Evolutionary conservation across 35 echinoderm and acorn worm species (phyloP), one percentile per base, ranked within the genome.

Genomic region (Apostichopus parvimensis): DNA sequence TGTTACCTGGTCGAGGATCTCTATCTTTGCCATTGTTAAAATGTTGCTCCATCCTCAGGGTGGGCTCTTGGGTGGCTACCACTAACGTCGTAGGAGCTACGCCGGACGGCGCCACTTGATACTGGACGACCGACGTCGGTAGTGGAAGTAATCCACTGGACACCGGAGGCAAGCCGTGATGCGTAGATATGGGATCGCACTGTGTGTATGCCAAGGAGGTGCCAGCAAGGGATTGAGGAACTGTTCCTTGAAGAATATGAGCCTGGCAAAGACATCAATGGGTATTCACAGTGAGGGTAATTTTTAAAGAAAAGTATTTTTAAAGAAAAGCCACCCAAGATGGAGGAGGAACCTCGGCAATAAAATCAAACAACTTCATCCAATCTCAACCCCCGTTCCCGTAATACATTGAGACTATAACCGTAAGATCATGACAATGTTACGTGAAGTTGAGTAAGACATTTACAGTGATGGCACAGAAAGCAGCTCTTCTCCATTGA

Each of bases 101-200:
- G 9, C 81, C 58, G 56, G 81, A 84, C 0, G 81, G 52, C 5
- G 81, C 6, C 8, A 84, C 81, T 18, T 56, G 57, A 9, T 84
- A 84, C 81, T 84, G 54, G 15, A 60, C 5, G 0, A 22, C 34
- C 53, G 81, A 59, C 24, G 81, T 56, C 6, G 81, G 81, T 9
- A 84, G 81, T 84, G 81, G 81, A 17, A 84, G 81, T 58, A 84
- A 23, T 59, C 81, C 81, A 84, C 54, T 20, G 15, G 81, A 84
- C 17, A 52, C 81, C 7, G 81, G 81, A 60, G 81, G 5, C 55
- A 58, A 56, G 57, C 1, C 15, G 17, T 58, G 20, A 84, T 84
- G 81, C 0, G 53, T 21, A 24, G 81, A 58, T 8, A 24, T 22
- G 10, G 56, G 54, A 8, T 56, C 25, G 24, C 8, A 11, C 15